Percentiles rank a stretch among this genome's conserved stretches.
Conservation (phyloP, 2,888 invertebrate genomes). For the Mythimna lalbum region DNA sequence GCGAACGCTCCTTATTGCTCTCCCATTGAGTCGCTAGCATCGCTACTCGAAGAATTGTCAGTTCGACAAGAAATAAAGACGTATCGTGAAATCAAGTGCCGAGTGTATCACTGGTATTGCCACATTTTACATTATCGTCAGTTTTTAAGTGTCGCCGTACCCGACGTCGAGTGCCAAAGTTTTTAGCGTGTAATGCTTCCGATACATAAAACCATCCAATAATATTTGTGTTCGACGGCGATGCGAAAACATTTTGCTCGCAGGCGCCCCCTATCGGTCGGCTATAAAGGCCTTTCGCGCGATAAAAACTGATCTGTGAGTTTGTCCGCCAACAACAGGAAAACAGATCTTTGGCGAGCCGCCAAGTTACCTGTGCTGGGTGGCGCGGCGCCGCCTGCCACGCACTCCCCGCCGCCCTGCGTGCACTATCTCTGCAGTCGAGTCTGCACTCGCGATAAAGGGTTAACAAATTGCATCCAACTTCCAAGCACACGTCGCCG, state of each 20-base stretch:
- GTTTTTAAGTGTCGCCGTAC: constrained; percentile 78
- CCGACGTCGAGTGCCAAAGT: constrained; percentile 83
- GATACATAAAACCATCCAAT: constrained; percentile 89
- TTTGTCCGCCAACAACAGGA: constrained; percentile 88
- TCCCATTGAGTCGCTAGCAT: constrained; percentile 43
- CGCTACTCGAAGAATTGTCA: constrained; percentile 62
- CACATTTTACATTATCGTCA: constrained; percentile 73
- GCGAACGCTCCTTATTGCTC: constrained; percentile 41
- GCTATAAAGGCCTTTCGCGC: constrained; percentile 90
- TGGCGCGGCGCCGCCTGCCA: constrained; percentile 66
- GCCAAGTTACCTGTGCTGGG: constrained; percentile 87
- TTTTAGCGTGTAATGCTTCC: constrained; percentile 89
- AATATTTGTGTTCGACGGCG: constrained; percentile 87
- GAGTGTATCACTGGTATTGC: constrained; percentile 51
- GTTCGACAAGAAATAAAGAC: constrained; percentile 65
- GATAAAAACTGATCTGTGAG: constrained; percentile 91
- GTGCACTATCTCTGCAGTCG: constrained; percentile 66
- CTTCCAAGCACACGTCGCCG: constrained; percentile 86
- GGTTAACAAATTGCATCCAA: constrained; percentile 88
- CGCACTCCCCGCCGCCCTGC: constrained; percentile 60
- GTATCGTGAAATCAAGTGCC: constrained; percentile 57
- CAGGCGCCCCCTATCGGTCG: constrained; percentile 85
- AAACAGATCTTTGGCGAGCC: constrained; percentile 88
- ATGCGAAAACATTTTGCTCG: constrained; percentile 85
- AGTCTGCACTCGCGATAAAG: constrained; percentile 83